Evolutionary conservation across 2,888 invertebrate genomes (phyloP).

Genomic region (Parapristionchus giblindavisi): DNA sequence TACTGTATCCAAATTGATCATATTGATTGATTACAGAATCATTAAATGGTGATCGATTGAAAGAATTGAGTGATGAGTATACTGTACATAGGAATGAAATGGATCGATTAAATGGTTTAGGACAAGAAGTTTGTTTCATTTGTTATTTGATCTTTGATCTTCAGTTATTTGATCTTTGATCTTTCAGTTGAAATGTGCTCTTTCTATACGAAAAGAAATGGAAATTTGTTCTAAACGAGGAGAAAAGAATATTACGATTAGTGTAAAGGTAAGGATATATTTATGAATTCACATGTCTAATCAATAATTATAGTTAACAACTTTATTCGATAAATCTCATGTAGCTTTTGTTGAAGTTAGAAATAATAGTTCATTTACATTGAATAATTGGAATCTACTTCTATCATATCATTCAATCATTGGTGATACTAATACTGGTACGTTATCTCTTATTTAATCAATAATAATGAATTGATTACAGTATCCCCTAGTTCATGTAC

Average conservation of each 20-base stretch:
- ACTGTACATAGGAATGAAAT: neutral
- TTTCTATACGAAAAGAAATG: conserved; percentile 13
- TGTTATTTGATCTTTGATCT: neutral
- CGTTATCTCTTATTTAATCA: neutral
- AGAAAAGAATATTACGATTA: neutral
- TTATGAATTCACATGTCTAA: neutral
- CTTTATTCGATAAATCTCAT: conserved; percentile 28
- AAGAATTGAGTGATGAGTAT: conserved; percentile 21
- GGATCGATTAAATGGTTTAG: conserved; percentile 25
- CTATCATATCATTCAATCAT: neutral
- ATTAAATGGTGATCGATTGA: neutral
- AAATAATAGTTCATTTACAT: neutral
- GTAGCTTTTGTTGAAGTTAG: conserved; percentile 13
- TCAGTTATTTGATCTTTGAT: neutral
- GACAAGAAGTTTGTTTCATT: neutral
- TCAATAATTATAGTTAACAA: neutral
- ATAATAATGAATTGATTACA: neutral
- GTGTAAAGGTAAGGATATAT: neutral
- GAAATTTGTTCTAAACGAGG: conserved; percentile 19
- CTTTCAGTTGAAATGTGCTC: conserved; percentile 5
- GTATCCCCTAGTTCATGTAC: conserved; percentile 1
- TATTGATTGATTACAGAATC: no score
- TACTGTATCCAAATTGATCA: no score
- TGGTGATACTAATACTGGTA: neutral
- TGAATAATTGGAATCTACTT: conserved; percentile 18